Base-by-base conservation (phyloP, 2,113 vertebrate genomes). In the Anguilla japonica region DNA sequence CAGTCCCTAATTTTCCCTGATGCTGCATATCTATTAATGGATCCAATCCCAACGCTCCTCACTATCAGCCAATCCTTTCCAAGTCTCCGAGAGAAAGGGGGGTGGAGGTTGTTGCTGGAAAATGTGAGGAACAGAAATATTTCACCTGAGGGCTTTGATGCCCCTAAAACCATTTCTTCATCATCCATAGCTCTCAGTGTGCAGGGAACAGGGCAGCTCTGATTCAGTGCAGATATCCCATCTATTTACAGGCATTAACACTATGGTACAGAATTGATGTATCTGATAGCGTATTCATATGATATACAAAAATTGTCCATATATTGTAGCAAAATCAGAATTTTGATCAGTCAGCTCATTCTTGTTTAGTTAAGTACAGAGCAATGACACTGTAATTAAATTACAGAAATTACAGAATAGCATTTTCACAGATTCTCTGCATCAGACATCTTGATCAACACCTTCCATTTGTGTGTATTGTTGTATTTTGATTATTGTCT, bases 21-120 rank as follows among this genome's bases (percentile, higher is more conserved):
- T 75, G 71, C 9, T 75, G 71, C 71, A 75, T 75, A 75, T 75
- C n/a, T n/a, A 75, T 75, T 75, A 22, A 75, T n/a, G 71, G 60
- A 20, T 34, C 71, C n/a, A 34, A 26, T 34, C 71, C 71, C n/a
- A 75, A 20, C 60, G 22, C 20, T 67, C 60, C 60, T 6, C 22
- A 26, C 18, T 67, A 67, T 26, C 50, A 53, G 22, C 60, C 60
- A 67, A 67, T 67, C n/a, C 14, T 34, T 7, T 79, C 75, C 75
- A 29, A 79, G 75, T 34, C 75, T 40, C n/a, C 4, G 29, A 79
- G 29, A 79, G 34, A n/a, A 7, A 75, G 71, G 11, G 26, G n/a
- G 71, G 71, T 1, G 26, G 26, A n/a, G 26, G 26, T 9, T 20
- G 1, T 71, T n/a, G 7, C 71, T 26, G 22, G 71, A 34, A 75